phyloP scores from a whole-genome alignment of 2,113 vertebrate genomes.

The Calyptomena viridis region DNA sequence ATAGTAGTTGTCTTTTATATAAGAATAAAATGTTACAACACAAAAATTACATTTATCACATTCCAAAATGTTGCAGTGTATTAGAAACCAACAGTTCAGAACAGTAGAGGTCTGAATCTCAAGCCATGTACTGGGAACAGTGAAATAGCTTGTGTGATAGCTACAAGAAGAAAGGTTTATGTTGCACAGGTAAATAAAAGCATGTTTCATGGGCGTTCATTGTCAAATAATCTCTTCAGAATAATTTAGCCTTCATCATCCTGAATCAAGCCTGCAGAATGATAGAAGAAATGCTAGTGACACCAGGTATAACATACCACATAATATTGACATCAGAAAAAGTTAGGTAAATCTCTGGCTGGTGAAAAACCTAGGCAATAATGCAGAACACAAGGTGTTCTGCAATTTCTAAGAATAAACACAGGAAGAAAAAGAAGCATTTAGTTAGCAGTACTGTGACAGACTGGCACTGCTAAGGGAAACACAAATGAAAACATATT shows the following conservation, averaged over 20 bases:
- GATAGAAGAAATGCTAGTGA: not conserved
- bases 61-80: not conserved
- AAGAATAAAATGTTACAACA: not conserved
- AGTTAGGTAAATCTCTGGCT: not conserved
- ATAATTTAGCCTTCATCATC: not conserved
- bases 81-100: not conserved
- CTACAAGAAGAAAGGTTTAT: not conserved
- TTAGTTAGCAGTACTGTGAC: not conserved
- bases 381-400: not conserved
- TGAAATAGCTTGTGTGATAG: not conserved
- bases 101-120: not conserved
- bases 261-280: not conserved
- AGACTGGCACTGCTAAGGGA: not conserved
- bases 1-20: not conserved
- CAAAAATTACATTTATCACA: not conserved
- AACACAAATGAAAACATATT: not conserved
- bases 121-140: not conserved
- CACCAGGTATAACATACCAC: not conserved
- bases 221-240: not conserved
- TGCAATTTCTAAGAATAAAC: not conserved
- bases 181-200: not conserved
- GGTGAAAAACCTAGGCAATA: not conserved
- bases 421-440: fast-evolving
- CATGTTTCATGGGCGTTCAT: not conserved
- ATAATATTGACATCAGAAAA: not conserved